Evolutionary conservation across 2,888 invertebrate species (phyloP).

Genomic region (Mystacides longicornis): DNA sequence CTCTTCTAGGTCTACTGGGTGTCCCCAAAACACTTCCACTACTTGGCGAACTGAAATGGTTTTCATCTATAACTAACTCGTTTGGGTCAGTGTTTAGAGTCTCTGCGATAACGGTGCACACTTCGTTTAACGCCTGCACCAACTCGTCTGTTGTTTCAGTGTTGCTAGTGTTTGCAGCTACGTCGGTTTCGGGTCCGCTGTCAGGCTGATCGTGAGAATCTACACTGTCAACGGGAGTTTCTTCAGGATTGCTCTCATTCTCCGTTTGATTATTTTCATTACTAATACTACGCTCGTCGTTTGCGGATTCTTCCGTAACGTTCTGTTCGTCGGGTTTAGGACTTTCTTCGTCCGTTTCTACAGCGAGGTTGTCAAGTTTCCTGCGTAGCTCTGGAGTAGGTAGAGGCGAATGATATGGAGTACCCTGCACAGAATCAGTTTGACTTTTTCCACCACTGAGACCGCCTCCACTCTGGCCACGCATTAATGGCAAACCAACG

Average conservation of each 20-base stretch:
- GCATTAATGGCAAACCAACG: too few species aligned
- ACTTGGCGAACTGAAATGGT: slow-evolving; percentile 47
- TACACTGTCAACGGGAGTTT: slow-evolving; percentile 22
- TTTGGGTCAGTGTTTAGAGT: slow-evolving; percentile 12
- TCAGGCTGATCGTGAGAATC: slow-evolving; percentile 31
- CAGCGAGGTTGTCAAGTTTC: slow-evolving; percentile 17
- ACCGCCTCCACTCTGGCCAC: too few species aligned
- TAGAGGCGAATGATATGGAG: slow-evolving; percentile 20
- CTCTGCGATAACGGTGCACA: background rate
- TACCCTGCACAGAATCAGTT: slow-evolving; percentile 17
- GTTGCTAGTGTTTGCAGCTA: background rate
- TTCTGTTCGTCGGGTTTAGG: slow-evolving; percentile 12
- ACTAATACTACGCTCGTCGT: background rate
- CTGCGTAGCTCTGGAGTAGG: slow-evolving; percentile 18
- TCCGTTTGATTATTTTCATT: background rate
- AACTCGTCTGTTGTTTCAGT: slow-evolving; percentile 7
- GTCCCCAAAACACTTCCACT: slow-evolving; percentile 32
- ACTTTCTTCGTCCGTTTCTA: slow-evolving; percentile 12
- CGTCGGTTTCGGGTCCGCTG: slow-evolving; percentile 5
- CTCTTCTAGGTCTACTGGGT: slow-evolving; percentile 25
- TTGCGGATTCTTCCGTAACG: slow-evolving; percentile 22
- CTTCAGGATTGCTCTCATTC: slow-evolving; percentile 10
- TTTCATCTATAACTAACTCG: slow-evolving; percentile 36
- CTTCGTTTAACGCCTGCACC: slow-evolving; percentile 3
- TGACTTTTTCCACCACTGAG: slow-evolving; percentile 14